Evolutionary conservation across 1,140 invertebrate species (phyloP).

Genomic region (Drosophila biarmipes): DNA sequence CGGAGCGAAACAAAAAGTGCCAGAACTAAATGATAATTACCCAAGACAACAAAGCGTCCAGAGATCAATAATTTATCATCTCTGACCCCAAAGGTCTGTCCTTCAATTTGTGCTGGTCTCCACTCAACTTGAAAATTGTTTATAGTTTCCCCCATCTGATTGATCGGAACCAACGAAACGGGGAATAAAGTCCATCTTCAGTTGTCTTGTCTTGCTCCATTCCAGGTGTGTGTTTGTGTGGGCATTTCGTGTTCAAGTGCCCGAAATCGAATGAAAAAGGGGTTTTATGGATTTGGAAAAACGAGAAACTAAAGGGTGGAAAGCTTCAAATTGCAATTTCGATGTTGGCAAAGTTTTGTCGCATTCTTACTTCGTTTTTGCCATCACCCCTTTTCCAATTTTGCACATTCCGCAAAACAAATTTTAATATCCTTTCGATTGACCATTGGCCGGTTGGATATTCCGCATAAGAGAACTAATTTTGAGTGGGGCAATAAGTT

Average conservation of each 20-base stretch:
- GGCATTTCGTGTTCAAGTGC: conserved; percentile 46
- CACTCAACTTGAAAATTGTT: conserved; percentile 42
- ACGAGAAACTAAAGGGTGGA: conserved; percentile 25
- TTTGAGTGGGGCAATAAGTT: conserved; percentile 3
- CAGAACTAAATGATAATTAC: conserved; percentile 82
- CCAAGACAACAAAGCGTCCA: conserved; percentile 32
- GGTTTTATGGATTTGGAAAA: conserved; percentile 21
- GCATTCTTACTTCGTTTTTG: conserved; percentile 21
- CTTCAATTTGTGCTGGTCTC: conserved; percentile 28
- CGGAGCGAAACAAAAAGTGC: conserved; percentile 63
- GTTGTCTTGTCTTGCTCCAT: conserved; percentile 29
- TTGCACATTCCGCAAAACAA: conserved; percentile 29
- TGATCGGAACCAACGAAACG: conserved; percentile 18
- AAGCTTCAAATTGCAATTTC: conserved; percentile 69
- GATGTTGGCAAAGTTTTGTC: conserved; percentile 42
- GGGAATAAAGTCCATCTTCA: conserved; percentile 19
- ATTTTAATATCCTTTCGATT: conserved; percentile 47
- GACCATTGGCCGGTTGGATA: conserved; percentile 15
- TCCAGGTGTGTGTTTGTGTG: conserved; percentile 23
- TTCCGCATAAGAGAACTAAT: neutral
- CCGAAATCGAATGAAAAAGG: conserved; percentile 25
- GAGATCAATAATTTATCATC: conserved; percentile 46
- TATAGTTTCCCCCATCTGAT: conserved; percentile 38
- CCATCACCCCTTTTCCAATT: conserved; percentile 23
- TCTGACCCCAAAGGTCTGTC: conserved; percentile 25